These are phyloP conservation scores for Galleria mellonella DNA, from an alignment of 1,140 invertebrate genomes.

Conservation along the genomic window DNA sequence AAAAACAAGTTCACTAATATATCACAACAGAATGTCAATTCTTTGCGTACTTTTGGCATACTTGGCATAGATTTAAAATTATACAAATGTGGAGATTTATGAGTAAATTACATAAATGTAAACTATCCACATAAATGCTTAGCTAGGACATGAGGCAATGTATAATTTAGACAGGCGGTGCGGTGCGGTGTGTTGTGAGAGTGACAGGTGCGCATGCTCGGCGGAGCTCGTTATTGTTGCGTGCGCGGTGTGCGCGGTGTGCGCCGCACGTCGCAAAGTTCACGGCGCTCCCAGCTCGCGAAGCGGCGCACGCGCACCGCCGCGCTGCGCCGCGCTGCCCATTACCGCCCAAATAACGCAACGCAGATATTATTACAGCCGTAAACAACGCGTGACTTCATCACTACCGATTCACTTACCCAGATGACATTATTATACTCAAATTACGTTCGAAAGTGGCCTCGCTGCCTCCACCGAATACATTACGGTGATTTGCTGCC, in stretches of 20 bases:
- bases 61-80: no score
- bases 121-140: no score
- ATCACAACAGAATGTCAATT: no score
- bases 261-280: constrained; percentile 18
- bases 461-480: no score
- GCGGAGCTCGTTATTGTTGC: not conserved
- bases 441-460: constrained; percentile 18
- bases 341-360: constrained; percentile 1
- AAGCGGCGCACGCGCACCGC: not conserved
- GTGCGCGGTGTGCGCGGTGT: not conserved
- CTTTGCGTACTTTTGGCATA: no score
- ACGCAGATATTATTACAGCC: constrained; percentile 16
- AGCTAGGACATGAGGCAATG: not conserved
- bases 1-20: no score
- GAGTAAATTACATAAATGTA: no score
- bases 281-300: constrained; percentile 23
- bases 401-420: constrained; percentile 24
- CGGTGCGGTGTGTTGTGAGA: not conserved
- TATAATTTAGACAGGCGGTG: not conserved
- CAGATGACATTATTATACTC: constrained; percentile 33
- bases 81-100: no score
- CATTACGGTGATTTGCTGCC: constrained; percentile 20
- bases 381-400: constrained; percentile 32
- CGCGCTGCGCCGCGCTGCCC: not conserved
- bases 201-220: not conserved